These are phyloP conservation scores for Epizoanthus stellaris DNA, from an alignment of 92 coral and sea anemone genomes.

Conservation along the genomic window DNA sequence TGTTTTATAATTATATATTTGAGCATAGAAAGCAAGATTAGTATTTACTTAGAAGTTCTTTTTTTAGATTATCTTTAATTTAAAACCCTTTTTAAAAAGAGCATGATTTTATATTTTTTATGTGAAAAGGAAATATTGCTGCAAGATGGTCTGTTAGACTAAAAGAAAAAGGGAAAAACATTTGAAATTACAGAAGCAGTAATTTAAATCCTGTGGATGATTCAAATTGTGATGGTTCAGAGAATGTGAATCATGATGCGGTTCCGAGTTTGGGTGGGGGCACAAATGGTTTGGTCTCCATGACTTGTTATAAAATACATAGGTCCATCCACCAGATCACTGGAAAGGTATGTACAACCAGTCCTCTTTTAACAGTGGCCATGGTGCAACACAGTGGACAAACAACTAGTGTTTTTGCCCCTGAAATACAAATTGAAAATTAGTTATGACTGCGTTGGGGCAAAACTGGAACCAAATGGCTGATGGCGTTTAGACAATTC, in stretches of 20 bases:
- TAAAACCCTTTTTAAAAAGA: no score
- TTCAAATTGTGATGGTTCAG: slow-evolving; percentile 12
- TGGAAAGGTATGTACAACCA: slow-evolving; percentile 9
- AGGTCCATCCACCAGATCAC: slow-evolving; percentile 8
- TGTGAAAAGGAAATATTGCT: slow-evolving; percentile 4
- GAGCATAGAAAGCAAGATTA: background rate
- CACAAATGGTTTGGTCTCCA: slow-evolving; percentile 7
- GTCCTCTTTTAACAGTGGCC: slow-evolving; percentile 8
- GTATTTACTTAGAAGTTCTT: no score
- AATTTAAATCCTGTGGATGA: slow-evolving; percentile 8
- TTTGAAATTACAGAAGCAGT: slow-evolving; percentile 1
- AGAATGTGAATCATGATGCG: slow-evolving; percentile 12
- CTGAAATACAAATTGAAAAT: background rate
- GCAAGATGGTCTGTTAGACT: slow-evolving; percentile 5
- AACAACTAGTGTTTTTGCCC: slow-evolving; percentile 1
- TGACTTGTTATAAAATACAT: background rate
- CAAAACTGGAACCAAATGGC: background rate
- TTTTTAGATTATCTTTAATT: background rate
- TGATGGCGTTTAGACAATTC: background rate
- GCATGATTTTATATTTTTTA: slow-evolving; percentile 8
- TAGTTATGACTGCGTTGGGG: background rate
- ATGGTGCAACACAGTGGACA: slow-evolving; percentile 13
- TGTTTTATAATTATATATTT: background rate
- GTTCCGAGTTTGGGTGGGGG: slow-evolving; percentile 15
- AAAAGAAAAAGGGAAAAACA: background rate